These are phyloP conservation scores for Cranoglanis bouderius DNA, from an alignment of 2,113 vertebrate genomes.

Conservation along the genomic window DNA sequence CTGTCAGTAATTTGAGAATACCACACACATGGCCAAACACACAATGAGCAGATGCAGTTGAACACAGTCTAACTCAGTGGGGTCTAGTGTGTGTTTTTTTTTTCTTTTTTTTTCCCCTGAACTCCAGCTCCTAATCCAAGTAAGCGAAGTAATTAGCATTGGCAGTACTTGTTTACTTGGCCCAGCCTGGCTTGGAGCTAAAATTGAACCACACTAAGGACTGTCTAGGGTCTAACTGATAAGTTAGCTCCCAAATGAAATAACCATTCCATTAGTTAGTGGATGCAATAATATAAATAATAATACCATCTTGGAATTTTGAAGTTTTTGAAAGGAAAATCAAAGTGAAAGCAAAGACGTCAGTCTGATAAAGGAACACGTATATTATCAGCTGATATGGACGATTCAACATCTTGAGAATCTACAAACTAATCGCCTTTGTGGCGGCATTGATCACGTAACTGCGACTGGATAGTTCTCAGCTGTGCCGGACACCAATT, in stretches of 20 bases:
- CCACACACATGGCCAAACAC: conserved; percentile 15
- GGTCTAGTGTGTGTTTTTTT: background rate
- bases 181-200: background rate
- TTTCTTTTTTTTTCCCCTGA: background rate
- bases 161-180: conserved; percentile 1
- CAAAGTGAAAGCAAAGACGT: background rate
- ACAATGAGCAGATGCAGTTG: background rate
- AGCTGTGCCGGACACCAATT: background rate
- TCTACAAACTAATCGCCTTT: background rate
- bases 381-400: conserved; percentile 10
- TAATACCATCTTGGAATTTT: background rate
- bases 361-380: background rate
- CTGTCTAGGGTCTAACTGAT: background rate
- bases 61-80: background rate
- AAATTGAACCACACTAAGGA: background rate
- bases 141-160: conserved; percentile 8
- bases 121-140: conserved; percentile 11
- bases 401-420: background rate
- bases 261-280: background rate
- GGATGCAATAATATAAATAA: background rate
- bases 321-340: background rate
- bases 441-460: background rate
- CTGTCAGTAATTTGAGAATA: conserved; percentile 28
- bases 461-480: conserved; percentile 3
- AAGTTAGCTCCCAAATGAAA: background rate